Evolutionary conservation across 2,888 invertebrate species (phyloP).

Genomic region (Heteromyza rotundicornis): DNA sequence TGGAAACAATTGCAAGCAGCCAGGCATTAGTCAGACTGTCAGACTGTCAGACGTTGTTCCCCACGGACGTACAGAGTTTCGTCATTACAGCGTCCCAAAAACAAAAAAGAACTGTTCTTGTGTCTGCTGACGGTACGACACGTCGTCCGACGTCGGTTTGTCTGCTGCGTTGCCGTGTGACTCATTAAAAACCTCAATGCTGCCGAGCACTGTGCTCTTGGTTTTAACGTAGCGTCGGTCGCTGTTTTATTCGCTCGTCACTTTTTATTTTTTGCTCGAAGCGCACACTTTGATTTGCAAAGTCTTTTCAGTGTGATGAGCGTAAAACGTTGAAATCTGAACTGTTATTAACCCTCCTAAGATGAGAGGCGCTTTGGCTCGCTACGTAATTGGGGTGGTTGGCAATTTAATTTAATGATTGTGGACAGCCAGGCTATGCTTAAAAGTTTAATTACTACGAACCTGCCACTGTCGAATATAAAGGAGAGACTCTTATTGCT

Average conservation of each 20-base stretch:
- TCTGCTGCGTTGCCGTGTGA: conserved; percentile 15
- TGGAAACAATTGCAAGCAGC: conserved; percentile 10
- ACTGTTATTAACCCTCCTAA: too few relatives aligned
- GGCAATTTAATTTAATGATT: too few relatives aligned
- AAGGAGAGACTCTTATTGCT: too few relatives aligned
- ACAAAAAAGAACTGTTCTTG: neutral
- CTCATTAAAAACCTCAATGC: conserved; percentile 23
- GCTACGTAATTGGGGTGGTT: too few relatives aligned
- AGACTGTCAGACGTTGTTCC: neutral
- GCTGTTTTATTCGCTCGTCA: neutral
- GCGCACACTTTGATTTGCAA: too few relatives aligned
- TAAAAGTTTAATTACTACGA: too few relatives aligned
- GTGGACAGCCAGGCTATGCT: too few relatives aligned
- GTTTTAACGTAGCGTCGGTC: neutral
- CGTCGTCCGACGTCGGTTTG: conserved; percentile 15
- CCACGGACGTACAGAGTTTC: neutral
- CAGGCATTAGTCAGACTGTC: conserved; percentile 13
- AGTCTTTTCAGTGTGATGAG: too few relatives aligned
- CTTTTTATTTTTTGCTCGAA: neutral
- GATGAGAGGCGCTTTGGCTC: too few relatives aligned
- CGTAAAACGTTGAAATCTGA: too few relatives aligned
- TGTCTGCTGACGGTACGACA: neutral
- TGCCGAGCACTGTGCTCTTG: neutral
- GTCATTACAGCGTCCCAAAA: neutral
- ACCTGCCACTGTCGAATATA: too few relatives aligned